Base-by-base conservation (phyloP, 1,140 invertebrate species). In the Danaus plexippus region DNA sequence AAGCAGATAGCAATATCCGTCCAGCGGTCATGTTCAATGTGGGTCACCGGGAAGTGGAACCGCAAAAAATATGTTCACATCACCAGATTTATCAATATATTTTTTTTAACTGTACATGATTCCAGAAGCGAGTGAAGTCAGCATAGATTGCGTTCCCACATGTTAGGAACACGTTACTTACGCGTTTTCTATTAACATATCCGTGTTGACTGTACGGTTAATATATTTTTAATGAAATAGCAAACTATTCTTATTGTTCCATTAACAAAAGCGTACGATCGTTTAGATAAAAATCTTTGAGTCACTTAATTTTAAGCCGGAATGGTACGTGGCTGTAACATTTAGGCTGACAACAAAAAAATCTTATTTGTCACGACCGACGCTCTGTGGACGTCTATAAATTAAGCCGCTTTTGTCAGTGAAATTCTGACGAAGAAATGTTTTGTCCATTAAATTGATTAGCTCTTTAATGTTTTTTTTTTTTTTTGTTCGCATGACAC, bases 21-120 rank as follows among this genome's bases (percentile, higher is more conserved):
- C 63, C 55, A 64, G 62, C 52, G 71, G 57, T 59, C 61, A 66
- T 51, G 64, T 47, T 61, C 53, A 64, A 76, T 71, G 61, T 82
- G 62, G 81, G 77, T 80, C 76, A 75, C 68, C 72, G 76, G 78
- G 79, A 85, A 82, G 69, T 73, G 67, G 68, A 85, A 79, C 79
- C 79, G 72, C 79, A 75, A 75, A 74, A 67, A 64, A 54, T 63
- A 63, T 64, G 66, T 75, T 66, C 64, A 67, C 73, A 67, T 61
- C 63, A 62, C 45, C 22, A 32, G 52, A 63, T 57, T 64, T 64
- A 67, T 60, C 46, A 47, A 40, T 57, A 12, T 15, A 15, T 57
- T 47, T 52, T 3, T 7, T 32, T 7, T 32, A 32, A 8, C 5
- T 32, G 7, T 32, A 32, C 7, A 32, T 32, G 5, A 3, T 8